Evolutionary conservation across 1,140 invertebrate species (phyloP).

Genomic region (Drosophila repleta): DNA sequence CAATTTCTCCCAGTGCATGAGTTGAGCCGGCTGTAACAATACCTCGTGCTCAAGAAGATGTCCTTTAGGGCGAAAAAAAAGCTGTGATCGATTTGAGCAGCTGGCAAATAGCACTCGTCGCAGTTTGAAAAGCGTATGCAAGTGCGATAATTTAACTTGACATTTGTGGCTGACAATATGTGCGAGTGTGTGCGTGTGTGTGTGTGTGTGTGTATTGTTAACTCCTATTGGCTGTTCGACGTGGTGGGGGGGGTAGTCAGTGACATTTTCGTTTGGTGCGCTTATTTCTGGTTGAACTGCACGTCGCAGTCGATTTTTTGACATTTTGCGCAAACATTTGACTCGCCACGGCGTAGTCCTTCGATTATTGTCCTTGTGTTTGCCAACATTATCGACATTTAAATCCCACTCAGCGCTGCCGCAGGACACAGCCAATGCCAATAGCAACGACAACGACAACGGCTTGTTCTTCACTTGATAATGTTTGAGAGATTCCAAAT

Average conservation of each 20-base stretch:
- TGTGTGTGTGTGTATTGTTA: slow-evolving; percentile 11
- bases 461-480: slow-evolving; percentile 64
- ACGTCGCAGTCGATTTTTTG: slow-evolving; percentile 70
- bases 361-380: slow-evolving; percentile 52
- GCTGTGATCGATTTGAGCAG: slow-evolving; percentile 26
- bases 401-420: slow-evolving; percentile 67
- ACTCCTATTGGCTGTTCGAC: slow-evolving; percentile 13
- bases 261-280: slow-evolving; percentile 54
- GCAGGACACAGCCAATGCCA: slow-evolving; percentile 31
- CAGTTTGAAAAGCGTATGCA: slow-evolving; percentile 25
- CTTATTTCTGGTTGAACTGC: slow-evolving; percentile 72
- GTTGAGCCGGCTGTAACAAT: neutral
- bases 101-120: slow-evolving; percentile 33
- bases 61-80: slow-evolving; percentile 18
- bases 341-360: slow-evolving; percentile 33
- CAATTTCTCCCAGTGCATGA: slow-evolving; percentile 2
- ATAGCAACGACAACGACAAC: slow-evolving; percentile 15
- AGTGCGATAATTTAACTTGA: slow-evolving; percentile 45
- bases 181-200: neutral
- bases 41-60: neutral
- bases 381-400: slow-evolving; percentile 81
- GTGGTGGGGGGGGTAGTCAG: slow-evolving; percentile 30
- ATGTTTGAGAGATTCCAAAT: slow-evolving; percentile 80
- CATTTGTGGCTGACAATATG: slow-evolving; percentile 10
- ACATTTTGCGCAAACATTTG: slow-evolving; percentile 60